Evolutionary conservation across 1,140 invertebrate genomes (phyloP).

Genomic region (Heliconius eleuchia): DNA sequence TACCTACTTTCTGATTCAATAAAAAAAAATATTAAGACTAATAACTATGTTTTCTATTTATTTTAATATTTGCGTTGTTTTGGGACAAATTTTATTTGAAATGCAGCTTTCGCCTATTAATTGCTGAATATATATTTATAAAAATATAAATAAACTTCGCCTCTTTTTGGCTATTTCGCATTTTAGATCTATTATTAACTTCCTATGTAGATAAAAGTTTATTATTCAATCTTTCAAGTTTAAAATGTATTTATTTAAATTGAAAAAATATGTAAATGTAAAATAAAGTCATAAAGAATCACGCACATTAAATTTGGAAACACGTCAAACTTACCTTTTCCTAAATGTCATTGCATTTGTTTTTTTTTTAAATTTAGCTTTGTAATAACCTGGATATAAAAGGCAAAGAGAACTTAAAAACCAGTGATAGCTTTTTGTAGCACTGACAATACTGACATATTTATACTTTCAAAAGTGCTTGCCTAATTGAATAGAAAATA

Average conservation of each 20-base stretch:
- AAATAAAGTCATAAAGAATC: not conserved
- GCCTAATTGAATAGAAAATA: too few species aligned
- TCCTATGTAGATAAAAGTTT: slow-evolving; percentile 15
- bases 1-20: too few species aligned
- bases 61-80: too few species aligned
- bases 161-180: not conserved
- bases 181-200: slow-evolving; percentile 1
- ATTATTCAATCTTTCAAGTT: not conserved
- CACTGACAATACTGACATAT: too few species aligned
- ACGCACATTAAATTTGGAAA: not conserved
- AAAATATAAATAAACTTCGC: not conserved
- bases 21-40: too few species aligned
- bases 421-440: too few species aligned
- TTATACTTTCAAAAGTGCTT: too few species aligned
- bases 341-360: not conserved
- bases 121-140: not conserved
- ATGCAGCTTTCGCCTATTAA: not conserved
- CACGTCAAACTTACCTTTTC: not conserved
- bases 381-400: too few species aligned
- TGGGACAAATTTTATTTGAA: not conserved
- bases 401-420: too few species aligned
- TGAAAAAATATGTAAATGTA: slow-evolving; percentile 2
- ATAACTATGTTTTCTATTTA: too few species aligned
- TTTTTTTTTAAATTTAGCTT: not conserved
- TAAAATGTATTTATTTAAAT: slow-evolving; percentile 16